A percentile compares a stretch with the other conserved stretches of the same genome.
phyloP scores from a whole-genome alignment of 2,113 vertebrate species.

The Myrmecobius fasciatus region DNA sequence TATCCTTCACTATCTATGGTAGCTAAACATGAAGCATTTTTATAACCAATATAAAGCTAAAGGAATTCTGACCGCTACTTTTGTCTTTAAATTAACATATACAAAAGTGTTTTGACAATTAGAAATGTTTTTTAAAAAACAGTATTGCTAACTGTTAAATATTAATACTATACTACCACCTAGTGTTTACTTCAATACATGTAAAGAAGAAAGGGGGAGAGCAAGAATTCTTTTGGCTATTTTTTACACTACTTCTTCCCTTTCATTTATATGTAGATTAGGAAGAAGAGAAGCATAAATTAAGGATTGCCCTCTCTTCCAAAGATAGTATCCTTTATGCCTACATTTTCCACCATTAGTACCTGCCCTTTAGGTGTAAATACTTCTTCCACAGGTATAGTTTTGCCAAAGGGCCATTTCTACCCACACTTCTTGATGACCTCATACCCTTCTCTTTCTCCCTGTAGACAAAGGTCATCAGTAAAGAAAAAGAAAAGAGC shows the following conservation, averaged over 20 bases:
- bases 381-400: neutral
- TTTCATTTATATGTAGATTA: neutral
- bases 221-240: neutral
- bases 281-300: neutral
- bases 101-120: slow-evolving; percentile 19
- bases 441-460: neutral
- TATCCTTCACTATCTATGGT: neutral
- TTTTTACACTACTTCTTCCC: neutral
- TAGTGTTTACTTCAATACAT: slow-evolving; percentile 7
- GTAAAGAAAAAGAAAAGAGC: neutral
- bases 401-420: neutral
- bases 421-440: neutral
- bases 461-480: neutral
- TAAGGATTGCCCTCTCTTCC: neutral
- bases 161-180: slow-evolving; percentile 55
- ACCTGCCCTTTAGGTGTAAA: neutral
- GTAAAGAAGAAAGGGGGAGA: neutral
- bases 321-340: neutral
- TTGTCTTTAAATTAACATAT: slow-evolving; percentile 9
- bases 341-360: neutral
- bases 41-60: neutral
- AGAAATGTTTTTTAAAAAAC: neutral
- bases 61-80: neutral
- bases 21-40: neutral
- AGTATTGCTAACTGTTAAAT: neutral